These are phyloP conservation scores for Hipposideros larvatus DNA, from an alignment of 2,797 vertebrate genomes.

Conservation along the genomic window DNA sequence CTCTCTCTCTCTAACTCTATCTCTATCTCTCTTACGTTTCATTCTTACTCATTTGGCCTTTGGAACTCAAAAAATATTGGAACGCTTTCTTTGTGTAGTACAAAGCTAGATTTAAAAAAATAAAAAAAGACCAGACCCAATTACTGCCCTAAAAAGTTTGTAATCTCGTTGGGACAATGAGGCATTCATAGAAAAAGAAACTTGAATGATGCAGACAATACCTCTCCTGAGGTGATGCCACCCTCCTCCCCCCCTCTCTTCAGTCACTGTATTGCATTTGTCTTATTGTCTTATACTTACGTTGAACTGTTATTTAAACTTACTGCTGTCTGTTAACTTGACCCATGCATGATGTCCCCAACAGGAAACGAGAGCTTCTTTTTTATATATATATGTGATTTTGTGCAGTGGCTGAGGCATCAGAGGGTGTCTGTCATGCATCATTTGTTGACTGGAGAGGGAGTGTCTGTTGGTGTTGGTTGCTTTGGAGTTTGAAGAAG, in stretches of 20 bases:
- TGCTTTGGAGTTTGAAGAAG: not conserved
- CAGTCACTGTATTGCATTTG: rapidly evolving
- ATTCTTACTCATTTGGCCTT: not conserved
- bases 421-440: not conserved
- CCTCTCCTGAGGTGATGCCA: not conserved
- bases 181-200: not conserved
- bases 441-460: rapidly evolving
- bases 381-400: rapidly evolving
- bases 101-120: not conserved
- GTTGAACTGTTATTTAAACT: rapidly evolving
- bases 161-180: not conserved
- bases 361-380: rapidly evolving
- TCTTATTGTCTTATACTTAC: rapidly evolving
- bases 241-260: not conserved
- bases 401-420: rapidly evolving
- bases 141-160: constrained; percentile 20
- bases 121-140: not conserved
- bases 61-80: not conserved
- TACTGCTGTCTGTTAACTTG: too few relatives aligned
- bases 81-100: not conserved
- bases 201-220: rapidly evolving
- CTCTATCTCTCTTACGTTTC: not conserved
- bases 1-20: too few relatives aligned
- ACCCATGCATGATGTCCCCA: rapidly evolving
- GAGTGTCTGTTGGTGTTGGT: not conserved